Evolutionary conservation across 2,797 vertebrate species (phyloP).

Genomic region (Leptodactylus fallax): DNA sequence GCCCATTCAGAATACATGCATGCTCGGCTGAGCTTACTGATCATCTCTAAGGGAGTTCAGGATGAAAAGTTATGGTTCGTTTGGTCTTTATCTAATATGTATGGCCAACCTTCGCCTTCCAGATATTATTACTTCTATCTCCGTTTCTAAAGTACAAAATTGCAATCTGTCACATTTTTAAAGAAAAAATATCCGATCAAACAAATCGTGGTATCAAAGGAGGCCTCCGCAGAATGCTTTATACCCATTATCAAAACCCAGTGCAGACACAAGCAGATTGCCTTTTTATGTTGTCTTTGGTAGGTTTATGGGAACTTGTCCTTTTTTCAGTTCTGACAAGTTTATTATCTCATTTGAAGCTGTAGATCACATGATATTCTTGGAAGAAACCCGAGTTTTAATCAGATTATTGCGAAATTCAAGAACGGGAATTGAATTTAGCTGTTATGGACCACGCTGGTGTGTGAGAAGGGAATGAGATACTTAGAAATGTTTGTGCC

Average conservation of each 20-base stretch:
- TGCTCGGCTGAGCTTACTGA: no score
- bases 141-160: not conserved
- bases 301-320: not conserved
- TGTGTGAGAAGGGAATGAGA: not conserved
- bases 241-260: not conserved
- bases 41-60: no score
- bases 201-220: not conserved
- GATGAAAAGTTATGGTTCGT: no score
- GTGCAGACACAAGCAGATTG: not conserved
- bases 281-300: not conserved
- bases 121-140: not conserved
- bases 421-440: constrained; percentile 4
- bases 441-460: not conserved
- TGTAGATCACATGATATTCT: constrained; percentile 6
- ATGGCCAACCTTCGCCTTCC: not conserved
- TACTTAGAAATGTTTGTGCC: not conserved
- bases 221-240: not conserved
- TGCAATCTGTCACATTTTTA: not conserved
- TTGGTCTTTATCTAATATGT: no score
- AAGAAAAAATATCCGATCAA: not conserved
- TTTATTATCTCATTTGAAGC: not conserved
- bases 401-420: constrained; percentile 16
- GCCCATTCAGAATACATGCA: no score
- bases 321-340: not conserved
- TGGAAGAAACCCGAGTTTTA: constrained; percentile 16